These are phyloP conservation scores for Harpegnathos saltator DNA, from an alignment of 1,140 invertebrate species.

Conservation along the genomic window DNA sequence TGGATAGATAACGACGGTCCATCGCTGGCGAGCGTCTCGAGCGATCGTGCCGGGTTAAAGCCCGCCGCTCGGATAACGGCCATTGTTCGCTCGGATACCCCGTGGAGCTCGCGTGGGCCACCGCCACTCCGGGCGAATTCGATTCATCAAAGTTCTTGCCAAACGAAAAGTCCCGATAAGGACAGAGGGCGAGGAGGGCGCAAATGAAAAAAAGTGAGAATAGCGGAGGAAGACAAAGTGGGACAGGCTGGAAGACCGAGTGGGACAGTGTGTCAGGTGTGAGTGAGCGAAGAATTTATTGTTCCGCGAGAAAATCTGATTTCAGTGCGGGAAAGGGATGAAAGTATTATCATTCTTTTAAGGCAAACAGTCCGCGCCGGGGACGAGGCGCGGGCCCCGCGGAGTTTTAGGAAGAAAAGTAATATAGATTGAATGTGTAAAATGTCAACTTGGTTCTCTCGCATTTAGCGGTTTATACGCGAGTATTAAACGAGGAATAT, in stretches of 20 bases:
- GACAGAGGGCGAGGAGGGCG: constrained; percentile 12
- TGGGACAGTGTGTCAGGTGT: constrained; percentile 25
- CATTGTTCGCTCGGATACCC: constrained; percentile 56
- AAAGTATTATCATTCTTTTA: constrained; percentile 28
- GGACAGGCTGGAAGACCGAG: constrained; percentile 20
- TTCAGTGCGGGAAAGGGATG: neutral
- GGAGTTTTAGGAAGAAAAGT: neutral
- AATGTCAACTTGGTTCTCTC: neutral
- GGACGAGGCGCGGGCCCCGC: too few species aligned
- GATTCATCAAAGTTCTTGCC: constrained; percentile 71
- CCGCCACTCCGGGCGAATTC: constrained; percentile 47
- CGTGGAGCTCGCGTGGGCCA: neutral
- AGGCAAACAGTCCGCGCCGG: neutral
- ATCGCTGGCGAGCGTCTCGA: constrained; percentile 11
- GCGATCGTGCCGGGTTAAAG: constrained; percentile 33
- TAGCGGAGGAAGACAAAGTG: constrained; percentile 28
- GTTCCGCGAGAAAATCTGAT: constrained; percentile 9
- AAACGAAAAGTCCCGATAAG: constrained; percentile 57
- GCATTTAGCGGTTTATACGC: neutral
- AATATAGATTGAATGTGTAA: constrained; percentile 11
- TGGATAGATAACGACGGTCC: constrained; percentile 17
- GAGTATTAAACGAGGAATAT: neutral
- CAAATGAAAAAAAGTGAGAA: constrained; percentile 33
- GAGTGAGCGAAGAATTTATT: constrained; percentile 51
- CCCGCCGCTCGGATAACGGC: constrained; percentile 47